phyloP scores from a whole-genome alignment of 1,140 invertebrate species.

The Camponotus vicinus region DNA sequence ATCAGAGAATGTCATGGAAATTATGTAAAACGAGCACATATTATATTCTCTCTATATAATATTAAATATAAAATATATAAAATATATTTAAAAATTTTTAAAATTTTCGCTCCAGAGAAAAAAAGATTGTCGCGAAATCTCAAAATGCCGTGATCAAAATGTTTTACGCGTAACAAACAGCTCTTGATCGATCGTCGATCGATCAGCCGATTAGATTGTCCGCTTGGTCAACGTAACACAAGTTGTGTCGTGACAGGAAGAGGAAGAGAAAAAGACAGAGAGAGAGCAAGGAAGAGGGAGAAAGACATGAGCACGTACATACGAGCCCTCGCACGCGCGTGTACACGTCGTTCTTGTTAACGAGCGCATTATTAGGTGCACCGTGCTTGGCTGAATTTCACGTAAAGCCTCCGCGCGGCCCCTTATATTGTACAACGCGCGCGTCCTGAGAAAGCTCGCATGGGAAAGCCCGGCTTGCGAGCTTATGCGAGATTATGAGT shows the following conservation, averaged over 20 bases:
- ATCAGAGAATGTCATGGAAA: constrained; percentile 46
- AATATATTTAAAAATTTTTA: background rate
- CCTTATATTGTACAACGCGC: constrained; percentile 69
- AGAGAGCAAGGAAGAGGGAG: background rate
- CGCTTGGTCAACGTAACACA: constrained; percentile 17
- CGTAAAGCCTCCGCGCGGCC: constrained; percentile 73
- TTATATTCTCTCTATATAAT: background rate
- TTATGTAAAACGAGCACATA: constrained; percentile 11
- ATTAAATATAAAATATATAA: constrained; percentile 13
- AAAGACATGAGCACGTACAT: constrained; percentile 34
- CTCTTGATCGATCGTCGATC: constrained; percentile 26
- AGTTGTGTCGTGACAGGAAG: constrained; percentile 40
- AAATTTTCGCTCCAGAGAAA: background rate
- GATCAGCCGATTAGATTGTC: constrained; percentile 40
- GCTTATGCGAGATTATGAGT: constrained; percentile 85
- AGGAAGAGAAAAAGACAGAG: background rate
- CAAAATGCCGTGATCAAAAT: background rate
- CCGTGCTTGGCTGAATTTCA: constrained; percentile 79
- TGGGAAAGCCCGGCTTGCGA: constrained; percentile 85
- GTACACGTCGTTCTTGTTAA: constrained; percentile 73
- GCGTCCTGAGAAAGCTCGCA: constrained; percentile 77
- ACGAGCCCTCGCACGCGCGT: constrained; percentile 40
- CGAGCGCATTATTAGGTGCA: constrained; percentile 79
- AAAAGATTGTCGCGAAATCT: background rate
- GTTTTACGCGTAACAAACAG: background rate